Percentiles rank a stretch among this genome's conserved stretches.
phyloP scores from a whole-genome alignment of 2,113 vertebrate species.

The Channa argus region DNA sequence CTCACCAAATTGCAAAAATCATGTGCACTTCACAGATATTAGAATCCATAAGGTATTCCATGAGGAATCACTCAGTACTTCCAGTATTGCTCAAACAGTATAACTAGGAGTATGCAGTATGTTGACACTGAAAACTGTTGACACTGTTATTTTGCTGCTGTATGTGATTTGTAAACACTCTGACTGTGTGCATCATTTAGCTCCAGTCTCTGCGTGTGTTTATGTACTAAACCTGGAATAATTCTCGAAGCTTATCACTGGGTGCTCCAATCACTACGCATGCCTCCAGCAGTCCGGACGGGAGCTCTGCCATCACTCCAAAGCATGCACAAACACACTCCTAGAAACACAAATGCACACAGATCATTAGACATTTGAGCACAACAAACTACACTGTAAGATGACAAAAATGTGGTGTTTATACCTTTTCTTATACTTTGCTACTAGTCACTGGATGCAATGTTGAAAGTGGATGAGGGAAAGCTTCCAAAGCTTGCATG shows the following conservation, averaged over 20 bases:
- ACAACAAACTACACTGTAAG: not conserved
- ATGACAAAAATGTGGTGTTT: not conserved
- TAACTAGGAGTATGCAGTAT: no score
- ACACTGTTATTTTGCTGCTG: no score
- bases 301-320: constrained; percentile 88
- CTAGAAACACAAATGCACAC: constrained; percentile 20
- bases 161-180: not conserved
- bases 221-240: constrained; percentile 81
- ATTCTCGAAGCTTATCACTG: constrained; percentile 82
- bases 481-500: not conserved
- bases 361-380: not conserved
- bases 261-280: constrained; percentile 89
- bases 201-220: not conserved
- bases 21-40: not conserved
- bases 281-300: constrained; percentile 90
- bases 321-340: constrained; percentile 24
- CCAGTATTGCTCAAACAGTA: no score
- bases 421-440: no score
- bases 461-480: no score
- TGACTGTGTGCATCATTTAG: not conserved
- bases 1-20: not conserved
- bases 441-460: no score
- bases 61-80: no score
- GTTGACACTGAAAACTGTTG: not conserved
- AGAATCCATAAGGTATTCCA: no score